Base-by-base conservation (phyloP, 23 tunicate species). In the Styela clava region DNA sequence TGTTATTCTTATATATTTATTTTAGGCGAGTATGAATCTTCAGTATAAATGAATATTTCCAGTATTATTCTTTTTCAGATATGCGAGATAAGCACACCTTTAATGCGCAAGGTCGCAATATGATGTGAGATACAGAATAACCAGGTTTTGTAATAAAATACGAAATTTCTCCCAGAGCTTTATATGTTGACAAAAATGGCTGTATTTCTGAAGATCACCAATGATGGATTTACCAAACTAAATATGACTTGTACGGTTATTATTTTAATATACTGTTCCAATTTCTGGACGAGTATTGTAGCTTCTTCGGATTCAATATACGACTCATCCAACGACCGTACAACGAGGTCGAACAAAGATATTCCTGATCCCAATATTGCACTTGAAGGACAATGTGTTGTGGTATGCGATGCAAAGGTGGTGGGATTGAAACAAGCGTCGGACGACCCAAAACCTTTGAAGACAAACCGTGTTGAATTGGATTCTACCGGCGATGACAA, bases 321-420 rank as follows among this genome's bases (percentile, higher is more conserved):
- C 56, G 9, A 44, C 12, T 44, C 56, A 5, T 44, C 56, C 12
- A 12, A 44, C 56, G 56, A 44, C 56, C 56, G 56, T 5, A 44
- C 12, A 44, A 44, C 7, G 12, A 44, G 56, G 56, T 44, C 56
- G 56, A 44, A 7, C 7, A 44, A 44, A 44, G 56, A 44, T 12
- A 67, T 16, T 24, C 71, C 71, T 18, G 71, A 67, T 24, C 71
- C 71, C 30, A 67, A 67, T 73, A 62, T 81, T 33, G 83, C 86
- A 28, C 69, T 82, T 56, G 79, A 87, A 52, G 91, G 91, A 61
- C 35, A 82, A 22, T 87, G 91, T 63, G 83, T 87, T 20, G 86
- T 82, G 21, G 91, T 82, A 16, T 87, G 91, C 61, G 91, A 87
- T 32, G 78, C 90, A 32, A 33, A 74, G 31, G 34, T 22, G 0